A percentile compares a stretch with the other conserved stretches of the same genome.
phyloP scores from a whole-genome alignment of 2,888 invertebrate species.

The Erebia palarica region DNA sequence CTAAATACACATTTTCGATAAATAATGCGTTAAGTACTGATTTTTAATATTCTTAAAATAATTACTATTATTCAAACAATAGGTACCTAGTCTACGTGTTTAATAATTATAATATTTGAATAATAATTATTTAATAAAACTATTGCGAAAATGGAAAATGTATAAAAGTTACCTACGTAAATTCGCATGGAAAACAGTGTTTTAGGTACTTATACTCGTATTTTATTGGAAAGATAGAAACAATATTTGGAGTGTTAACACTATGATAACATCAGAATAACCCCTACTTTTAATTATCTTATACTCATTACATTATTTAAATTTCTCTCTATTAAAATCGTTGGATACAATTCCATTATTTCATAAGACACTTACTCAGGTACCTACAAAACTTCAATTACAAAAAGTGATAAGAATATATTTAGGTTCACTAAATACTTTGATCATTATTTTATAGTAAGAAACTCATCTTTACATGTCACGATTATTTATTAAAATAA shows the following conservation, averaged over 20 bases:
- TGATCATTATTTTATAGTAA: too few relatives aligned
- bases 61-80: neutral
- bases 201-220: neutral
- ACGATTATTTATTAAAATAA: neutral
- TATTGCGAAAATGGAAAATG: slow-evolving; percentile 3
- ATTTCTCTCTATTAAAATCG: slow-evolving; percentile 4
- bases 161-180: neutral
- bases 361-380: neutral
- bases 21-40: neutral
- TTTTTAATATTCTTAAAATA: neutral
- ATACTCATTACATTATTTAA: neutral
- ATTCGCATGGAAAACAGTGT: neutral
- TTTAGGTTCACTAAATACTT: too few relatives aligned
- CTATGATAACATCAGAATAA: neutral
- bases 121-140: neutral
- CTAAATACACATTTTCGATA: neutral
- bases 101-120: neutral
- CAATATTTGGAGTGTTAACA: too few relatives aligned
- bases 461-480: neutral
- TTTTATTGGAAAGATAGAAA: neutral
- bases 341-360: neutral
- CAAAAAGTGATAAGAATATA: too few relatives aligned
- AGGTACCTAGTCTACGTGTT: neutral
- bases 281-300: neutral
- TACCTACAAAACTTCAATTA: too few relatives aligned